Base-by-base conservation (phyloP, 23 tunicate genomes). In the Trididemnum clinides region DNA sequence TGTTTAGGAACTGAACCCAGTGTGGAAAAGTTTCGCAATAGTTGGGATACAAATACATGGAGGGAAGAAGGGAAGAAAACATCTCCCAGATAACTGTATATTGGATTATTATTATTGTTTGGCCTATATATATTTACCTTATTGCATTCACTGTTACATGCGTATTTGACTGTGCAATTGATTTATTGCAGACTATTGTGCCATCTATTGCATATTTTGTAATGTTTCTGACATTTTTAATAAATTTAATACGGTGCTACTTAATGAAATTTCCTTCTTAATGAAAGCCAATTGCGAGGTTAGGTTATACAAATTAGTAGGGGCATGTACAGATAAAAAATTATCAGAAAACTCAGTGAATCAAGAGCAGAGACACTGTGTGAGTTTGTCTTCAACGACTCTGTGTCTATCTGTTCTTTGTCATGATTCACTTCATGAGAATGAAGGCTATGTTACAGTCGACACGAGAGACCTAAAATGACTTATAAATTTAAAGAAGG, bases 41-140 rank as follows among this genome's bases (percentile, higher is more conserved):
- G 98, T 64, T 93, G 98, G 98, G 98, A 84, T 65, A 93, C 98
- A 29, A 88, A 79, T 34, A 93, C 92, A 1, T 93, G 98, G 98
- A 71, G 98, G 32, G 98, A 93, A 62, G 98, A 93, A 88, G 90
- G 92, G 28, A 93, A 88, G 57, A 93, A 84, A 49, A 28, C 92
- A 1, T 82, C 88, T 0, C 85, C 92, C 20, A 80, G 86, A 71
- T 87, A 26, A 64, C 54, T 44, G 54, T 44, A 7, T 44, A 15
- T 44, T 21, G 69, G 22, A 22, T 59, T 15, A 12, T 59, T 59
- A 4, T 4, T 12, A 6, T 59, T 4, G 4, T 21, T 59, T 59
- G 22, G 18, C 6, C 22, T 4, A 12, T 21, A 26, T 12, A 21
- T 21, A 12, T 21, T 59, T 59, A 59, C 69, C 69, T 59, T 59